Evolutionary conservation across 2,888 invertebrate genomes (phyloP), one percentile per base, ranked within the genome.

Genomic region (Andrena marginata): DNA sequence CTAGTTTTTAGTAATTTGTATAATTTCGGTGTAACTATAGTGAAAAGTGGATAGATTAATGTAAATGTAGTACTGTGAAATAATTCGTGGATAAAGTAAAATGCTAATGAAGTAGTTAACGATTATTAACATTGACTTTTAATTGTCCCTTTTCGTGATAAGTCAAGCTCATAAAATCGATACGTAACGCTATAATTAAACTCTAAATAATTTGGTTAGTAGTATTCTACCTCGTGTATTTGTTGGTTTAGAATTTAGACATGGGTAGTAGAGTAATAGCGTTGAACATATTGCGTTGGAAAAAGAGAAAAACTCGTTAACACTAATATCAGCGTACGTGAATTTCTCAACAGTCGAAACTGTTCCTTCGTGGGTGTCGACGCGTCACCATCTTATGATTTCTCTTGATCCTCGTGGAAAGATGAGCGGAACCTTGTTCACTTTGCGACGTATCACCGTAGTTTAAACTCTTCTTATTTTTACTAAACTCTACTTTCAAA

Each of bases 381-480:
- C 59, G 56, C 56, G 56, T 70, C n/a, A 70, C 59, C 8, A 8
- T 42, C 20, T 29, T 42, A 59, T 35, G n/a, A 16, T 59, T 70
- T 70, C 69, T 29, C 69, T 70, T 59, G 16, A 59, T 33, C 35
- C 35, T 13, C 23, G 20, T 26, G 26, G 16, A 59, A 2, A 70
- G 26, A 23, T 42, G 51, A n/a, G 26, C n/a, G 23, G 13, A 42
- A 20, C n/a, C 13, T 42, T 42, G 6, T 6, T 59, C 7, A 29
- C 13, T 16, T 23, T 2, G 2, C 23, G 42, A 4, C 16, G 42
- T 42, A 42, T 42, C 16, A 16, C 16, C 42, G 0, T 7, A 10
- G 13, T 56, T n/a, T n/a, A 2, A 51, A 35, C 20, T n/a, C 13
- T 4, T 56, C 23, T 23, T 10, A 23, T 26, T 26, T 56, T 56